These are phyloP conservation scores for Caenorhabditis remanei DNA, from an alignment of 1,140 invertebrate genomes.

Conservation along the genomic window DNA sequence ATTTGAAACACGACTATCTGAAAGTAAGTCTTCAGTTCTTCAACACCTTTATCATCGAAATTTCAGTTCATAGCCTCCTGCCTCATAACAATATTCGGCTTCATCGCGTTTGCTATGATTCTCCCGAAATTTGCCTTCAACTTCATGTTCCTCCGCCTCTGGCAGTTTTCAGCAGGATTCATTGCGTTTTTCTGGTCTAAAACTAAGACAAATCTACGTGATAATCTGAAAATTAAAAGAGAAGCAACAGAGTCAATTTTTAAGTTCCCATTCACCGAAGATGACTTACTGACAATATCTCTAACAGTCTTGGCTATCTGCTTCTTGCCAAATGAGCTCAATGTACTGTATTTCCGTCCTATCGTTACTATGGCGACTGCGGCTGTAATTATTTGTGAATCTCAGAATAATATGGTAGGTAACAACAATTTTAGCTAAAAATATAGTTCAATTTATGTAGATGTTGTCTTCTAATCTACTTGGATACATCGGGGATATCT, in stretches of 20 bases:
- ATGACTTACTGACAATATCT: background rate
- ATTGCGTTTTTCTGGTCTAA: background rate
- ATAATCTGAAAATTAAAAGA: background rate
- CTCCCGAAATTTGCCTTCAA: slow-evolving; percentile 22
- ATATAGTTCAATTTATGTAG: background rate
- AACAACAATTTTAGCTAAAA: background rate
- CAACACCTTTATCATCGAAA: background rate
- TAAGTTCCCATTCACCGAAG: background rate
- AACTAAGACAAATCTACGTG: background rate
- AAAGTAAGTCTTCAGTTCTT: background rate
- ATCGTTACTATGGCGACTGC: background rate
- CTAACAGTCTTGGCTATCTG: background rate
- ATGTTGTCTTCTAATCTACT: background rate
- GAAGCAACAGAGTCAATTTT: background rate
- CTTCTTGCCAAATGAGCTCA: background rate
- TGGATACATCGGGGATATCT: slow-evolving; percentile 47
- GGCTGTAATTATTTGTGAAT: background rate
- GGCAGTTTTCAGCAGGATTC: slow-evolving; percentile 55
- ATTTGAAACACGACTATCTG: background rate
- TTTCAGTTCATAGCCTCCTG: background rate
- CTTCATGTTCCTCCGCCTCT: slow-evolving; percentile 13
- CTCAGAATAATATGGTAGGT: background rate
- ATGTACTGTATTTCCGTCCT: background rate
- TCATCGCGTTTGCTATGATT: background rate
- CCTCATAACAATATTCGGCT: background rate